These are phyloP conservation scores for Antigone vipio DNA, from an alignment of 2,113 vertebrate species.

Conservation along the genomic window DNA sequence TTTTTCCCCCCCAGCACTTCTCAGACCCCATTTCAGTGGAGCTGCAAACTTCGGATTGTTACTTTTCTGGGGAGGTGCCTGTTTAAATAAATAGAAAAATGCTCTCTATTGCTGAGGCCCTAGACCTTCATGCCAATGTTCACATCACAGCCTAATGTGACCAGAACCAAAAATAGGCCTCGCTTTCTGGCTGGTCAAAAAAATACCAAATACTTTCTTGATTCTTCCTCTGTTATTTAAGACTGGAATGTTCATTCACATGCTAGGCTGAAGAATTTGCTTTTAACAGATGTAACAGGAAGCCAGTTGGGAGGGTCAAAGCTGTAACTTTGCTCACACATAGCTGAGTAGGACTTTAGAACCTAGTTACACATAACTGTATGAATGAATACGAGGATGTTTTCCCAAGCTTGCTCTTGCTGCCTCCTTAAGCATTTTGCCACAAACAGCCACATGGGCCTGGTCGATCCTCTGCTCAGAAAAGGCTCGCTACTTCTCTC, in stretches of 20 bases:
- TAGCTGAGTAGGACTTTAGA: not conserved
- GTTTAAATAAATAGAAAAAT: conserved; percentile 22
- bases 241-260: not conserved
- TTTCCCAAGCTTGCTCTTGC: not conserved
- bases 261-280: not conserved
- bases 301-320: not conserved
- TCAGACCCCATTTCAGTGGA: not conserved
- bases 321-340: not conserved
- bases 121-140: not conserved
- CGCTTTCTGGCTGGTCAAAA: not conserved
- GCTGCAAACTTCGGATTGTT: not conserved
- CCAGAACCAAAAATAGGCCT: not conserved
- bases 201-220: not conserved
- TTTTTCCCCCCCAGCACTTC: not conserved
- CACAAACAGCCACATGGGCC: not conserved
- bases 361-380: not conserved
- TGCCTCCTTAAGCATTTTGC: not conserved
- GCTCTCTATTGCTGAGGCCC: not conserved
- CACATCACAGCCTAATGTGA: not conserved
- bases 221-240: not conserved
- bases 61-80: conserved; percentile 8
- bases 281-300: not conserved
- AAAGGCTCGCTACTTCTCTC: not conserved
- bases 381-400: not conserved
- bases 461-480: no score